Base-by-base conservation (phyloP, 2,888 invertebrate species). In the Agriopis aurantiaria region DNA sequence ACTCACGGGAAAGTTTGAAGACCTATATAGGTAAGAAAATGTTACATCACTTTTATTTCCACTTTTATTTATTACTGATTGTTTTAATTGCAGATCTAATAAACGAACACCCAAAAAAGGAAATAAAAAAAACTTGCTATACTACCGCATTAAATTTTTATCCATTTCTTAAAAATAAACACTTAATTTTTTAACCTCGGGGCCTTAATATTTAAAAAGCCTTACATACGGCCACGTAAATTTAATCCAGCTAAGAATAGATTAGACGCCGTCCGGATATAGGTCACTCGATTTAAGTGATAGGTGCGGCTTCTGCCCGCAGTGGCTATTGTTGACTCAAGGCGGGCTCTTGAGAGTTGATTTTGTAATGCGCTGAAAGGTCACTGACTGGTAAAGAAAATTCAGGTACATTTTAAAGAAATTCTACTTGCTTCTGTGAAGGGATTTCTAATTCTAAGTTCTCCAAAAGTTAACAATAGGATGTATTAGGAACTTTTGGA, bases 231-330 rank as follows among this genome's bases (percentile, higher is more conserved):
- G 14, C 43, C 60, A 73, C 72, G 72, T 77, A 72, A 71, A 67
- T 76, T 72, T 81, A 81, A 81, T 79, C 80, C 80, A 65, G 48
- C 76, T 78, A 75, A 77, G 77, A 78, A 81, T 79, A 80, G 80
- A 77, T 81, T 79, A 81, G 45, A 49, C 65, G 76, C 72, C 75
- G 77, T 74, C 66, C 65, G 68, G 71, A 81, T 80, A 75, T 81
- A 75, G 80, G 80, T 79, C 78, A 78, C 76, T 79, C 73, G 73
- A 75, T 76, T 74, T 77, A 79, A 80, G 80, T 79, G 79, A 74
- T 73, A 79, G 80, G 80, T 77, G 80, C 58, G 80, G 80, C 79
- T 79, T 75, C 79, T 46, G 41, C 14, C 52, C 40, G 55, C 43
- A 14, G 56, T 1, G 43, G 68, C 48, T 40, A 53, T 51, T 61